These are phyloP conservation scores for Natrix natrix DNA, from an alignment of 2,797 vertebrate genomes.

Conservation along the genomic window DNA sequence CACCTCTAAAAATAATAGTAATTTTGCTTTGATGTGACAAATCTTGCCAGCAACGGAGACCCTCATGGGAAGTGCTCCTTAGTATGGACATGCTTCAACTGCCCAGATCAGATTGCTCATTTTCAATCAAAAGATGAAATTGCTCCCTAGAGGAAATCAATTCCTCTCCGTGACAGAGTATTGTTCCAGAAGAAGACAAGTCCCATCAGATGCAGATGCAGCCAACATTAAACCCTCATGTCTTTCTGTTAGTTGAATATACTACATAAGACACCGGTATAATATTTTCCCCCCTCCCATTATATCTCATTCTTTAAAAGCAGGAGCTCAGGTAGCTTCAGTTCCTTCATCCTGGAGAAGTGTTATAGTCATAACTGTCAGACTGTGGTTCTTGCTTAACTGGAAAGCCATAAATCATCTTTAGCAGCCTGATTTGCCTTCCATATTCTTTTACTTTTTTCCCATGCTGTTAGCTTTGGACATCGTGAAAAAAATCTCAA, in stretches of 20 bases:
- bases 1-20: neutral
- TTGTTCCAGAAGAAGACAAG: neutral
- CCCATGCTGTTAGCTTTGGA: slow-evolving; percentile 24
- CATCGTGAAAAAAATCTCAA: slow-evolving; percentile 13
- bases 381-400: slow-evolving; percentile 4
- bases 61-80: slow-evolving; percentile 2
- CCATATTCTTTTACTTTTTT: neutral
- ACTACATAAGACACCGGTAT: neutral
- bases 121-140: slow-evolving; percentile 1
- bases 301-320: slow-evolving; percentile 5
- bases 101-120: slow-evolving; percentile 1
- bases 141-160: slow-evolving; percentile 19
- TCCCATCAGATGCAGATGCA: neutral
- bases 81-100: neutral
- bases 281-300: neutral
- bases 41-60: neutral
- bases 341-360: slow-evolving; percentile 10
- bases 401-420: slow-evolving; percentile 22
- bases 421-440: slow-evolving; percentile 1
- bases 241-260: slow-evolving; percentile 9
- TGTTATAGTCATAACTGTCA: slow-evolving; percentile 11
- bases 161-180: neutral
- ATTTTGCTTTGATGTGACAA: slow-evolving; percentile 5
- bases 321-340: slow-evolving; percentile 6
- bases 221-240: slow-evolving; percentile 14